These are phyloP conservation scores for Orius insidiosus DNA, from an alignment of 1,140 invertebrate genomes.

Conservation along the genomic window DNA sequence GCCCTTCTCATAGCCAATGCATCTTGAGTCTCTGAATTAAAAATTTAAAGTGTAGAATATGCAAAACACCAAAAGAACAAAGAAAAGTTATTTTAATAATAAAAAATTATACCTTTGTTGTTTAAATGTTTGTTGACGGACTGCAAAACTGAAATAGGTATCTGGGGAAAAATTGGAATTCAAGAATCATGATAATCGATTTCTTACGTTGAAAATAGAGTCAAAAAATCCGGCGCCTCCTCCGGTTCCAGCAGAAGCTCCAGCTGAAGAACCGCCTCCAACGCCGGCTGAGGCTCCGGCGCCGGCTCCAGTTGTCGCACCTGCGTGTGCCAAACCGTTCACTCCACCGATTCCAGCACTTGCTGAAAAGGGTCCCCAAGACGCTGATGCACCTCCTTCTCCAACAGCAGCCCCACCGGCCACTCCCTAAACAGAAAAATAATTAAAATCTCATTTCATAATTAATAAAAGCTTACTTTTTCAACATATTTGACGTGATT, in stretches of 20 bases:
- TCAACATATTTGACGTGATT: conserved; percentile 12
- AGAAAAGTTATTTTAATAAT: background rate
- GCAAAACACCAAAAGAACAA: background rate
- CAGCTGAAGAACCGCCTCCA: background rate
- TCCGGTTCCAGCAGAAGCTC: background rate
- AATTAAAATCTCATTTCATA: background rate
- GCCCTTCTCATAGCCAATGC: no score
- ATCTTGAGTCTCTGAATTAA: no score
- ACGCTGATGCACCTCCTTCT: conserved; percentile 2
- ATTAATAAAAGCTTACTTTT: background rate
- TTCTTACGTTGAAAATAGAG: conserved; percentile 15
- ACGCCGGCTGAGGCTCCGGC: background rate
- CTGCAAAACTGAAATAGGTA: conserved; percentile 14
- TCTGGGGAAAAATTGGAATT: no score
- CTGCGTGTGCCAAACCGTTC: background rate
- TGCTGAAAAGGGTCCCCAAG: conserved; percentile 8
- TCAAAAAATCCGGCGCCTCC: conserved; percentile 6
- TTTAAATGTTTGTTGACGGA: conserved; percentile 11
- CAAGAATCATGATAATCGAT: no score
- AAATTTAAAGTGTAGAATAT: no score
- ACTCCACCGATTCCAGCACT: background rate
- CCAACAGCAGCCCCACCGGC: background rate
- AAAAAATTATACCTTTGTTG: conserved; percentile 9
- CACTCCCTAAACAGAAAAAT: background rate
- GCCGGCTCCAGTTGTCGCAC: no score